Conservation (phyloP, 1,140 invertebrate genomes). For the Leptonema lineaticorne region DNA sequence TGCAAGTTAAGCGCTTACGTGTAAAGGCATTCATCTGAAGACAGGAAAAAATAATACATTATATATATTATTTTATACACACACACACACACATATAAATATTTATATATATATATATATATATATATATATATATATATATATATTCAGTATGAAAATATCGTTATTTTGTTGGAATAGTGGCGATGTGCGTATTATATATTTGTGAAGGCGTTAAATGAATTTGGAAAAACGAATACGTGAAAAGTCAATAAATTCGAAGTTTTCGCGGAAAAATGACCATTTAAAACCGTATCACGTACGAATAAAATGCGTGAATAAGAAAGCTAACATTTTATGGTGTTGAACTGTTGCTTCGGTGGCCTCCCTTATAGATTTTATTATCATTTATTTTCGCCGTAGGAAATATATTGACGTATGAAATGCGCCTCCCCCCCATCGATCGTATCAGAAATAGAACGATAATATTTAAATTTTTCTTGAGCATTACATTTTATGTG, state of each 20-base stretch:
- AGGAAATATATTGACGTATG: too few species aligned
- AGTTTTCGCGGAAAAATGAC: neutral
- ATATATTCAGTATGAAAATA: too few species aligned
- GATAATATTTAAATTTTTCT: too few species aligned
- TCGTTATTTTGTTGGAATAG: too few species aligned
- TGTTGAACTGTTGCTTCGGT: constrained; percentile 16
- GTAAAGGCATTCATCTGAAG: too few species aligned
- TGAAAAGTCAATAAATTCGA: constrained; percentile 2
- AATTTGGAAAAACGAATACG: neutral
- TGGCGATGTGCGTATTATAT: too few species aligned
- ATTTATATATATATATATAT: neutral
- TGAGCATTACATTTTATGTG: too few species aligned
- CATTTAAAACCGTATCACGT: constrained; percentile 14
- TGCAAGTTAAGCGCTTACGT: too few species aligned
- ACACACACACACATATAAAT: neutral
- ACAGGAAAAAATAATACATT: neutral
- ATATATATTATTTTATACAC: too few species aligned
- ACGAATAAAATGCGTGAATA: constrained; percentile 15
- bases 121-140: neutral
- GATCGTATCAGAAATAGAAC: too few species aligned
- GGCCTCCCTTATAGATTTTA: constrained; percentile 6
- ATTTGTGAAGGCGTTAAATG: constrained; percentile 3
- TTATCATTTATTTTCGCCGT: neutral
- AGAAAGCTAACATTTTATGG: constrained; percentile 5
- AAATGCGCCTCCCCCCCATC: too few species aligned